phyloP scores from a whole-genome alignment of 2,797 vertebrate species.

The Protosalanx chinensis region DNA sequence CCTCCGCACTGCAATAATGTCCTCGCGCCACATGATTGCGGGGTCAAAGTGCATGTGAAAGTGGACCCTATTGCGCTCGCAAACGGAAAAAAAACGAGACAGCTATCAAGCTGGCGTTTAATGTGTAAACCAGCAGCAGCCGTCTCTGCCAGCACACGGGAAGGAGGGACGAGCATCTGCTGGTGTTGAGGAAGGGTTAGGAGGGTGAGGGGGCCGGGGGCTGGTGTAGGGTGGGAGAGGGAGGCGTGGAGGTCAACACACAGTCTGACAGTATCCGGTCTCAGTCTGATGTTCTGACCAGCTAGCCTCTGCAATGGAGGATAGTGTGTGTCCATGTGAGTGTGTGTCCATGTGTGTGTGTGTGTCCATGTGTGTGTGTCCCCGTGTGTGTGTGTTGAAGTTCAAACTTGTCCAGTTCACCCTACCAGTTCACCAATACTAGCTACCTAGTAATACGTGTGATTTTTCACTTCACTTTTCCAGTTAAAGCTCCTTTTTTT shows the following conservation, averaged over 20 bases:
- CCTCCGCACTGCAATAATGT: conserved; percentile 79
- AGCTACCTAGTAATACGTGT: no score
- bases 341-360: conserved; percentile 43
- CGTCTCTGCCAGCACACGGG: conserved; percentile 20
- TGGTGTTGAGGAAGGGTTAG: neutral
- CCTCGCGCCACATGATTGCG: conserved; percentile 75
- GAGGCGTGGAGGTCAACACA: conserved; percentile 40
- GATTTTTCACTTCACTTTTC: no score
- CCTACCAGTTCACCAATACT: conserved; percentile 18
- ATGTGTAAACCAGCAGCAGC: conserved; percentile 71
- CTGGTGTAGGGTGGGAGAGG: conserved; percentile 40
- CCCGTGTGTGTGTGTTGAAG: conserved; percentile 39
- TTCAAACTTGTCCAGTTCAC: conserved; percentile 35
- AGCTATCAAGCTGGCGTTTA: conserved; percentile 75
- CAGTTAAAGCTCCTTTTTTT: neutral
- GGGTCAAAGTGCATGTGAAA: conserved; percentile 90
- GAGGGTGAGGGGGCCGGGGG: conserved; percentile 28
- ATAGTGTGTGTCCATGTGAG: neutral
- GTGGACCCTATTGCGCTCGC: conserved; percentile 77
- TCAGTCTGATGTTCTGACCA: neutral
- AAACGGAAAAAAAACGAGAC: conserved; percentile 70
- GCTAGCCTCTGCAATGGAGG: neutral
- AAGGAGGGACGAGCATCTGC: conserved; percentile 12
- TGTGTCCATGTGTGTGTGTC: neutral
- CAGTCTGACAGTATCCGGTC: no score